These are phyloP conservation scores for Lathronympha strigana DNA, from an alignment of 2,888 invertebrate species.

Conservation along the genomic window DNA sequence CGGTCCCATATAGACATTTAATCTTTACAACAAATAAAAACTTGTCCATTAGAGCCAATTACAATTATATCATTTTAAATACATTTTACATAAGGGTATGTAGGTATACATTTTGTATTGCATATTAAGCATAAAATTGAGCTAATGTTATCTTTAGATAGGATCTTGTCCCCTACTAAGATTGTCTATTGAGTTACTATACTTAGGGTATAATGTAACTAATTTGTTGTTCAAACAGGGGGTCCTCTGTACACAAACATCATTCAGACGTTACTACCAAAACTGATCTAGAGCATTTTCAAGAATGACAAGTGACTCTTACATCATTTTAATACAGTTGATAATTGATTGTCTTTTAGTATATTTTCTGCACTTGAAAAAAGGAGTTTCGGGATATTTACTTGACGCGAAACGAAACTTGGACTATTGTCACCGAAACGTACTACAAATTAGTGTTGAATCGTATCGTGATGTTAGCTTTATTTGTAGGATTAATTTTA, in stretches of 20 bases:
- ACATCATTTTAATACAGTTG: conserved; percentile 43
- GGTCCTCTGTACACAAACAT: conserved; percentile 74
- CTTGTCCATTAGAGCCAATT: too few relatives aligned
- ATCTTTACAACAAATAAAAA: too few relatives aligned
- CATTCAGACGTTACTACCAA: conserved; percentile 55
- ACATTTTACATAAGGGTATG: too few relatives aligned
- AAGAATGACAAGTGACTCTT: conserved; percentile 30
- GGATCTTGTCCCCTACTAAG: conserved; percentile 49
- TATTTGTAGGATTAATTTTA: conserved; percentile 64
- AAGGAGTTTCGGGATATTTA: conserved; percentile 67
- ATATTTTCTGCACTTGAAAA: conserved; percentile 8
- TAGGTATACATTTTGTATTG: not conserved
- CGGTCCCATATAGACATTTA: too few relatives aligned
- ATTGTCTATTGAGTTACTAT: conserved; percentile 64
- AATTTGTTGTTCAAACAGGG: conserved; percentile 83
- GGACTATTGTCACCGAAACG: conserved; percentile 56
- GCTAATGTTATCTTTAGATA: conserved; percentile 7
- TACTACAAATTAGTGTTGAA: conserved; percentile 56
- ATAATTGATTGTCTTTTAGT: conserved; percentile 41
- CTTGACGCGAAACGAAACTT: conserved; percentile 74
- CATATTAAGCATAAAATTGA: not conserved
- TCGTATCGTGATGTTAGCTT: conserved; percentile 64
- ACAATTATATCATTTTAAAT: too few relatives aligned
- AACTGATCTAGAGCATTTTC: not conserved
- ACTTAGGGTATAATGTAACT: conserved; percentile 80